Conservation (phyloP, 2,113 vertebrate species). For the Aythya baeri region DNA sequence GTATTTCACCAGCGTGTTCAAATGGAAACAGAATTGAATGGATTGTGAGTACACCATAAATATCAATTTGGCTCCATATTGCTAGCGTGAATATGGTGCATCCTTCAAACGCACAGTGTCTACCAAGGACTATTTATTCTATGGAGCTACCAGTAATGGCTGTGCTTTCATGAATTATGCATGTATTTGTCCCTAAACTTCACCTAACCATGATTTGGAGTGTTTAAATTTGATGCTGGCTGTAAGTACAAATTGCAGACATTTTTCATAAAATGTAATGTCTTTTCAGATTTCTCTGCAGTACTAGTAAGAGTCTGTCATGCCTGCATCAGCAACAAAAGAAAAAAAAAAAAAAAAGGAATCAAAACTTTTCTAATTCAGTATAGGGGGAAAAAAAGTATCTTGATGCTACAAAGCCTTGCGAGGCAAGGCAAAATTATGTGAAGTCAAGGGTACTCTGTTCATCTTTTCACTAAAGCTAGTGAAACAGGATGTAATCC, state of each 20-base stretch:
- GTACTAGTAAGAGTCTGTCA: not conserved
- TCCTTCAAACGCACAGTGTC: constrained; percentile 40
- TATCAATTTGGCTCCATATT: constrained; percentile 39
- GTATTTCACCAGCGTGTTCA: constrained; percentile 31
- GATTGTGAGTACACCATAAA: constrained; percentile 46
- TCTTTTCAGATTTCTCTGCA: not conserved
- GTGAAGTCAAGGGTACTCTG: not conserved
- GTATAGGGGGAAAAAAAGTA: not conserved
- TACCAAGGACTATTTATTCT: constrained; percentile 28
- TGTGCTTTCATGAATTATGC: constrained; percentile 52
- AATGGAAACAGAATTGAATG: constrained; percentile 19
- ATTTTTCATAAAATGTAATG: constrained; percentile 18
- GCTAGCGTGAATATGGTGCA: not conserved
- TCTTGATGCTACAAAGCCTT: not conserved
- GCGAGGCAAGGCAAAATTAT: constrained; percentile 21
- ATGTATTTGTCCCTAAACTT: constrained; percentile 33
- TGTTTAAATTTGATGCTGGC: constrained; percentile 23
- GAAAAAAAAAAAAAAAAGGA: not conserved
- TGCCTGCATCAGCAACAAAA: not conserved
- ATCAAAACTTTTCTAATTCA: not conserved
- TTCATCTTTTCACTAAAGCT: constrained; percentile 5
- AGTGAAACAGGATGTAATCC: not conserved
- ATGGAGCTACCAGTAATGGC: not conserved
- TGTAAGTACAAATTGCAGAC: constrained; percentile 3
- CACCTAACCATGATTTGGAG: constrained; percentile 20